Conservation (phyloP, 2,888 invertebrate species). For the Noctuana brunneofusca region DNA sequence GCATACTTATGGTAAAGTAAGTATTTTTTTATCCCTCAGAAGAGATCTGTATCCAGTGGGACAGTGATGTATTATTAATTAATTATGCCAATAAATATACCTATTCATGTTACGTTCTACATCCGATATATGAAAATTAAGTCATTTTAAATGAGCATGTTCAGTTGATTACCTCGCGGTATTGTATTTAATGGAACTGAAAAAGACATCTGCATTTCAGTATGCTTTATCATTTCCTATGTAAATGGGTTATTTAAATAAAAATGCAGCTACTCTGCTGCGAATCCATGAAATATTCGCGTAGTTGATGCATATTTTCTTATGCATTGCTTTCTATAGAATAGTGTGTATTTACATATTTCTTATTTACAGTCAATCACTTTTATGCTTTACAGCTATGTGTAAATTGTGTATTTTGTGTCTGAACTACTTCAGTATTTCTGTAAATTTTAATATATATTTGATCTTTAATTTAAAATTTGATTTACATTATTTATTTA, state of each 20-base stretch:
- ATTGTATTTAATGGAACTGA: slow-evolving; percentile 14
- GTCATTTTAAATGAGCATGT: background rate
- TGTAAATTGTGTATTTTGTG: too few species aligned
- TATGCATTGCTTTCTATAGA: slow-evolving; percentile 53
- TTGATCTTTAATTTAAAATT: background rate
- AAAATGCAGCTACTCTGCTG: slow-evolving; percentile 45
- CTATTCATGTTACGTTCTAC: too few species aligned
- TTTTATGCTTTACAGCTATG: background rate
- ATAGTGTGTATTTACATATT: slow-evolving; percentile 23
- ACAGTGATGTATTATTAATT: too few species aligned
- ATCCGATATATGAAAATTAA: background rate
- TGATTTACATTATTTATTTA: too few species aligned
- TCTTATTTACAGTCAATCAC: background rate
- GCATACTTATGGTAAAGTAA: too few species aligned
- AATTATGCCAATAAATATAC: too few species aligned
- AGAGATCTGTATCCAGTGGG: too few species aligned
- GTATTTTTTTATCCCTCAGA: too few species aligned
- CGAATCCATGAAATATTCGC: slow-evolving; percentile 51
- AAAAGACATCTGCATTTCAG: slow-evolving; percentile 26
- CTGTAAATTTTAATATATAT: background rate
- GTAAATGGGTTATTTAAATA: slow-evolving; percentile 51
- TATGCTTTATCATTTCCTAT: slow-evolving; percentile 39
- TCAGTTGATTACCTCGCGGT: slow-evolving; percentile 10
- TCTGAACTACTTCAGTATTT: background rate
- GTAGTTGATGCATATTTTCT: slow-evolving; percentile 43